These are phyloP conservation scores for Autographa gamma DNA, from an alignment of 2,888 invertebrate genomes.

Conservation along the genomic window DNA sequence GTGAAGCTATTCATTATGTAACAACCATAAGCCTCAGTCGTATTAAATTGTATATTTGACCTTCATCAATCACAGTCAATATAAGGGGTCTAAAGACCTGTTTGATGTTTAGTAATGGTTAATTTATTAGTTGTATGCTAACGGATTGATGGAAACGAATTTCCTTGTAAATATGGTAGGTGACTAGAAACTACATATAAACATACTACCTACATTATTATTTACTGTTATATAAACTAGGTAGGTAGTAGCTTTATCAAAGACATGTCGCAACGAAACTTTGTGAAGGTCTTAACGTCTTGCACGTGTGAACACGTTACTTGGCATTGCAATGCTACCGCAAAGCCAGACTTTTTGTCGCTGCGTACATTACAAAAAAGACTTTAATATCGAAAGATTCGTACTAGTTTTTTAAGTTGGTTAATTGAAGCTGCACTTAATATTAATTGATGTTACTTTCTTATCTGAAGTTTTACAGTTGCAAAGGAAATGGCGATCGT, in stretches of 20 bases:
- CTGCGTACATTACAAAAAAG: not conserved
- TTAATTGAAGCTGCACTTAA: not conserved
- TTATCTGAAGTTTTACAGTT: slow-evolving; percentile 76
- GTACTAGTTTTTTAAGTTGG: not conserved
- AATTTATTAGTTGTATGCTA: slow-evolving; percentile 4
- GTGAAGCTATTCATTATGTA: slow-evolving; percentile 1
- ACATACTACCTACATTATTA: too few relatives aligned
- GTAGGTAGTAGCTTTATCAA: not conserved
- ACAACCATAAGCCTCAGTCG: not conserved
- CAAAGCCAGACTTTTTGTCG: not conserved
- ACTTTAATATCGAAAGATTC: not conserved
- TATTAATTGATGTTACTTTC: slow-evolving; percentile 20
- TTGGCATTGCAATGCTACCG: not conserved
- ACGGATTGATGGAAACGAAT: not conserved
- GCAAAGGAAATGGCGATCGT: slow-evolving; percentile 84
- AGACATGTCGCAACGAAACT: not conserved
- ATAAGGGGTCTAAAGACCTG: not conserved
- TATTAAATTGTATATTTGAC: slow-evolving; percentile 4
- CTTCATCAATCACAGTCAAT: slow-evolving; percentile 2
- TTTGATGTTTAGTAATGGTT: slow-evolving; percentile 1
- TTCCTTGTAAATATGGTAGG: not conserved
- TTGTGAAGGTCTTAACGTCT: slow-evolving; percentile 7
- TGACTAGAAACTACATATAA: too few relatives aligned
- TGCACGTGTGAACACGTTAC: not conserved
- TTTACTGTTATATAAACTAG: not conserved